Conservation (phyloP, 2,113 vertebrate genomes). For the Perca flavescens region DNA sequence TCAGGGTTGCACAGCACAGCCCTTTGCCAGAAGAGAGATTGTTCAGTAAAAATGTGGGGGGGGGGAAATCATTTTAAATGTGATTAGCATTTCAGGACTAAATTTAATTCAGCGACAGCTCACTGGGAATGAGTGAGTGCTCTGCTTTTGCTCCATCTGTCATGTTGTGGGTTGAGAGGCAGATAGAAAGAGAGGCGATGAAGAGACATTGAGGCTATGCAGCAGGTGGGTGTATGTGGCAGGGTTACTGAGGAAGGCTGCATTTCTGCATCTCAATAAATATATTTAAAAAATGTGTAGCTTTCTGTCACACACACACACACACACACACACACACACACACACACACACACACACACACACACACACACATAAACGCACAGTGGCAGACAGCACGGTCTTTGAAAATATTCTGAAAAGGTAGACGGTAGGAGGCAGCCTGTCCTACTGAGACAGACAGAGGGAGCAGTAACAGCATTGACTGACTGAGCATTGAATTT, state of each 20-base stretch:
- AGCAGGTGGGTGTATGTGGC: not conserved
- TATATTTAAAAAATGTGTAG: not conserved
- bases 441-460: constrained; percentile 36
- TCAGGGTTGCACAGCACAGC: not conserved
- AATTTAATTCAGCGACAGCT: constrained; percentile 56
- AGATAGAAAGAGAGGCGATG: not conserved
- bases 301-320: not conserved
- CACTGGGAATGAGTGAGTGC: constrained; percentile 9
- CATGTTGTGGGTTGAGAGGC: not conserved
- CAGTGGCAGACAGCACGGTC: not conserved
- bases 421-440: constrained; percentile 13
- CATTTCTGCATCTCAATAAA: constrained; percentile 1
- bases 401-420: constrained; percentile 24
- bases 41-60: not conserved
- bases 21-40: not conserved
- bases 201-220: not conserved
- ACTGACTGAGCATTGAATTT: constrained; percentile 11
- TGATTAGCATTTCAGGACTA: constrained; percentile 22
- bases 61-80: not conserved
- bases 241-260: not conserved
- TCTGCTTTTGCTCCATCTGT: constrained; percentile 63
- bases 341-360: no score
- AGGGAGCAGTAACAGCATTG: not conserved
- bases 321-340: no score
- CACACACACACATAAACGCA: not conserved